A percentile compares a stretch with the other conserved stretches of the same genome.
Conservation (phyloP, 2,797 vertebrate genomes). For the Babyrousa celebensis region DNA sequence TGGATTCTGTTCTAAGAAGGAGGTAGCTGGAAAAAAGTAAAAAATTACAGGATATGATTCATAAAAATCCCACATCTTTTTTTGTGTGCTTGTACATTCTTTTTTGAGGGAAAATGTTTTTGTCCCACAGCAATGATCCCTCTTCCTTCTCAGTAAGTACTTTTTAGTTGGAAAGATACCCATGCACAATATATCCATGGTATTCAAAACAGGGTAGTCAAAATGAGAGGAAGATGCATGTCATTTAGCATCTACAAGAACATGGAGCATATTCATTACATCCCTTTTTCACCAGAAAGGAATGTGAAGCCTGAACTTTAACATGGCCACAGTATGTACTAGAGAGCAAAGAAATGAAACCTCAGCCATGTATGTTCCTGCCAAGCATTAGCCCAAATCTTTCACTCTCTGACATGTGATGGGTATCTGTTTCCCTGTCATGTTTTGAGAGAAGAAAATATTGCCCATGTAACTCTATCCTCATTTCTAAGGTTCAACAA, state of each 20-base stretch:
- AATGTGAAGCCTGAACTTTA: constrained; percentile 81
- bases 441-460: constrained; percentile 75
- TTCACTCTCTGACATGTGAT: constrained; percentile 62
- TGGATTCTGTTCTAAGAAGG: constrained; percentile 88
- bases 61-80: constrained; percentile 91
- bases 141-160: constrained; percentile 61
- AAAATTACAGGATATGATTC: constrained; percentile 92
- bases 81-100: constrained; percentile 87
- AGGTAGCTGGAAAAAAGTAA: constrained; percentile 87
- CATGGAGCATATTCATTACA: constrained; percentile 75
- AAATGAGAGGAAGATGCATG: constrained; percentile 71
- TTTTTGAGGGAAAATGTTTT: constrained; percentile 90
- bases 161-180: constrained; percentile 79
- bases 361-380: constrained; percentile 71
- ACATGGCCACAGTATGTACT: constrained; percentile 77
- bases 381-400: constrained; percentile 71
- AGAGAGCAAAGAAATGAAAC: constrained; percentile 79
- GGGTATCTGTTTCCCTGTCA: constrained; percentile 72
- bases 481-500: constrained; percentile 68
- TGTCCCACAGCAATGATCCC: constrained; percentile 88
- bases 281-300: constrained; percentile 74
- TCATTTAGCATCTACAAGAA: constrained; percentile 85
- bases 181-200: constrained; percentile 60
- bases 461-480: constrained; percentile 63
- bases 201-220: constrained; percentile 81